Base-by-base conservation (phyloP, 1,140 invertebrate genomes). In the Drosophila ironensis region DNA sequence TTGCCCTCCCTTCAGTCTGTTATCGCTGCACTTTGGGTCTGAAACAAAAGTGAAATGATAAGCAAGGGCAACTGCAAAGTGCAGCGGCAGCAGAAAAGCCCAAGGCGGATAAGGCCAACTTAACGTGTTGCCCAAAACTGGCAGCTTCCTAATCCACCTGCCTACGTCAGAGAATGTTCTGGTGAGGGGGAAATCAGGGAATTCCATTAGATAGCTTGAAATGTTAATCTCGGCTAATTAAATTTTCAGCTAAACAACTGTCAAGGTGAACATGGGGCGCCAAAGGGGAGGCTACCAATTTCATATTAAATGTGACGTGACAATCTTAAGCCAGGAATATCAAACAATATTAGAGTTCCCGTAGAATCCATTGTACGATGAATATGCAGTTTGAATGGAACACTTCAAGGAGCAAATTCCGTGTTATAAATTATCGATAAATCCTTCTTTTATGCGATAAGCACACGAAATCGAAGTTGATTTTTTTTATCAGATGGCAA, bases 1-100 rank as follows among this genome's bases (percentile, higher is more conserved):
- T 8, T 7, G 14, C 17, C 53, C 59, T 72, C 41, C 38, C 69
- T 72, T n/a, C n/a, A n/a, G n/a, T n/a, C n/a, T n/a, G n/a, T n/a
- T 50, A 53, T 46, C 44, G 45, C 28, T 48, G 60, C 44, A 63
- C 9, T 47, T 17, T 48, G 42, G 28, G 50, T 48, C 14, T 27
- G 12, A 66, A 72, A 46, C 37, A 72, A 64, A 64, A 48, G 48
- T 46, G 48, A 72, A 72, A 64, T 44, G 69, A 72, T 63, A 72
- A 72, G 57, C 60, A 64, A 63, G 56, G 56, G 59, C 56, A 61
- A 37, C 25, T 17, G 40, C 40, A 38, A 52, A 52, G 35, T 69
- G 45, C 40, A 63, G 20, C 38, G 12, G 38, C 11, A 12, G 30
- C 9, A 20, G 60, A 56, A 46, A 48, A n/a, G n/a, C 37, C 37